A percentile compares a stretch with the other conserved stretches of the same genome.
Evolutionary conservation across 1,140 invertebrate genomes (phyloP).

Genomic region (Ridgeia piscesae): DNA sequence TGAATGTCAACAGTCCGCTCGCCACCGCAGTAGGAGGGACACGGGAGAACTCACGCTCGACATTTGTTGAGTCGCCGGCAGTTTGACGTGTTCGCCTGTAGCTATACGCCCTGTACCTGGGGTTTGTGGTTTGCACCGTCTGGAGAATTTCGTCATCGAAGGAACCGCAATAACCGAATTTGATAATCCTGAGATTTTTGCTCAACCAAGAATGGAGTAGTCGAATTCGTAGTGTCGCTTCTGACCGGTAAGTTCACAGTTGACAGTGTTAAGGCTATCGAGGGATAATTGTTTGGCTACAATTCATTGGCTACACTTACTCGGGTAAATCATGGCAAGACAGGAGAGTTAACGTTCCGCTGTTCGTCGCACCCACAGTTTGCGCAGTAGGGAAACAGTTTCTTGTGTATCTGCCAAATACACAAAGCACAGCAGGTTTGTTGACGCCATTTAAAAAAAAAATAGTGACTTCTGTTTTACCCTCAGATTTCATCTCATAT

Average conservation of each 20-base stretch:
- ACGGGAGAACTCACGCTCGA: neutral
- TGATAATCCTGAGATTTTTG: neutral
- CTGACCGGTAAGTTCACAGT: neutral
- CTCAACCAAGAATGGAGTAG: neutral
- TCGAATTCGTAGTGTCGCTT: neutral
- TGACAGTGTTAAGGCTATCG: neutral
- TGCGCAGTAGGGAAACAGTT: no score
- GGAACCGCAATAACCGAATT: neutral
- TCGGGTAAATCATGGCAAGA: no score
- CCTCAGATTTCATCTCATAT: neutral
- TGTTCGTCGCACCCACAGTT: no score
- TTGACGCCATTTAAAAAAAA: no score
- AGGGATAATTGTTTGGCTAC: neutral
- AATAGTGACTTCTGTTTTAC: no score
- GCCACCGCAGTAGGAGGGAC: neutral
- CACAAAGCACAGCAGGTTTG: no score
- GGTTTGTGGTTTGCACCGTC: neutral
- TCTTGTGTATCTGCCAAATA: no score
- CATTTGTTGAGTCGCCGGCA: neutral
- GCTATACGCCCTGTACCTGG: neutral
- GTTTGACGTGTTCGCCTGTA: neutral
- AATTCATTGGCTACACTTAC: no score
- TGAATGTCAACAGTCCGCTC: neutral
- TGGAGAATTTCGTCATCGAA: neutral
- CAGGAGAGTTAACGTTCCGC: no score